Evolutionary conservation across 2,797 vertebrate genomes (phyloP).

Genomic region (Falco biarmicus): DNA sequence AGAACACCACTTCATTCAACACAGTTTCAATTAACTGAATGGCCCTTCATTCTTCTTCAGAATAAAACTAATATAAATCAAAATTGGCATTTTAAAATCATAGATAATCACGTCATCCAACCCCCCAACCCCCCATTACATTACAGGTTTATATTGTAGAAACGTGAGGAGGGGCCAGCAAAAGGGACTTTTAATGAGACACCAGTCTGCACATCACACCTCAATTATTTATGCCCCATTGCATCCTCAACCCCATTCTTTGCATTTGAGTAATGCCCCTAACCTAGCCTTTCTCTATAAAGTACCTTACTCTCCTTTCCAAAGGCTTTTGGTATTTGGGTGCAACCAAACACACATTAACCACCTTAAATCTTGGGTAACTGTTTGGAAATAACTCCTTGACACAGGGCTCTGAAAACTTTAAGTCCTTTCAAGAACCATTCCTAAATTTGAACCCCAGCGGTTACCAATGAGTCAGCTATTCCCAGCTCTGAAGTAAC

Average conservation of each 20-base stretch:
- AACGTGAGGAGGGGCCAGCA: background rate
- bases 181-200: background rate
- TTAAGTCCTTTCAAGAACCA: background rate
- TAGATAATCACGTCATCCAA: background rate
- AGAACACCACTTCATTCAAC: background rate
- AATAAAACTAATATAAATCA: background rate
- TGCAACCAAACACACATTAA: background rate
- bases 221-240: background rate
- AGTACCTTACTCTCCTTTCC: background rate
- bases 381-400: background rate
- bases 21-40: background rate
- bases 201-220: background rate
- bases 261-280: background rate
- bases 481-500: background rate
- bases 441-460: background rate
- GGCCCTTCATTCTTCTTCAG: background rate
- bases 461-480: background rate
- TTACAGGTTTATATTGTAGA: background rate
- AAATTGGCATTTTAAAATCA: background rate
- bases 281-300: background rate
- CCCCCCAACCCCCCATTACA: rapidly evolving
- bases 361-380: background rate
- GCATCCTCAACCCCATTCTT: background rate
- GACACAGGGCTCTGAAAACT: background rate
- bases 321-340: background rate